Base-by-base conservation (phyloP, 37 sponge, comb jelly and placozoan species). In the Crambe crambe region DNA sequence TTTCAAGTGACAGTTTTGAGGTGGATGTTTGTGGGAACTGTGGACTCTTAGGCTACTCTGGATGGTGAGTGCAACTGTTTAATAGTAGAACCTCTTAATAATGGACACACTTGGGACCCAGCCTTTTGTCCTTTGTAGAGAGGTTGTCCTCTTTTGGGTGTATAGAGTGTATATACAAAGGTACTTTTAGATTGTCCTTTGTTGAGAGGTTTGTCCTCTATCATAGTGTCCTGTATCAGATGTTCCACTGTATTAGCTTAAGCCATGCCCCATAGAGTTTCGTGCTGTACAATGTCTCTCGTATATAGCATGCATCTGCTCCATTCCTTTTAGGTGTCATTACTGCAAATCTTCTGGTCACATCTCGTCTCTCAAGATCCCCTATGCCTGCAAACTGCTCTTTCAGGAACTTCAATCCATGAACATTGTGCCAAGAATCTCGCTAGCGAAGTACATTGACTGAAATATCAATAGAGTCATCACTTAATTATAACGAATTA, bases 341-440 rank as follows among this genome's bases (percentile, higher is more conserved):
- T 94, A 59, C 66, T 98, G 99, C 62, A 68, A 89, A 58, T 94
- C 95, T 0, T 96, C 97, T 34, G 77, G 95, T 57, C 39, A 89
- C 20, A 86, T 98, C 47, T 91, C 95, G 47, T 83, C 93, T 44
- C 70, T 98, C 58, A 91, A 98, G 87, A 90, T 98, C 29, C 99
- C 99, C 17, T 98, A 98, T 76, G 99, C 97, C 39, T 98, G 95
- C 79, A 98, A 98, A 62, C 89, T 98, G 30, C 89, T 98, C 68
- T 92, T 98, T 59, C 99, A 98, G 75, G 99, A 98, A 60, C 86
- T 98, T 3, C 95, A 94, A 69, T 90, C 97, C 20, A 98, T 98
- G 99, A 98, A 98, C 80, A 93, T 98, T 69, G 93, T 94, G 0
- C 96, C 95, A 27, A 72, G 97, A 44, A 84, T 92, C 18, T 80